A percentile compares a stretch with the other conserved stretches of the same genome.
Conservation (phyloP, 2,888 invertebrate genomes). For the Ormia ochracea region DNA sequence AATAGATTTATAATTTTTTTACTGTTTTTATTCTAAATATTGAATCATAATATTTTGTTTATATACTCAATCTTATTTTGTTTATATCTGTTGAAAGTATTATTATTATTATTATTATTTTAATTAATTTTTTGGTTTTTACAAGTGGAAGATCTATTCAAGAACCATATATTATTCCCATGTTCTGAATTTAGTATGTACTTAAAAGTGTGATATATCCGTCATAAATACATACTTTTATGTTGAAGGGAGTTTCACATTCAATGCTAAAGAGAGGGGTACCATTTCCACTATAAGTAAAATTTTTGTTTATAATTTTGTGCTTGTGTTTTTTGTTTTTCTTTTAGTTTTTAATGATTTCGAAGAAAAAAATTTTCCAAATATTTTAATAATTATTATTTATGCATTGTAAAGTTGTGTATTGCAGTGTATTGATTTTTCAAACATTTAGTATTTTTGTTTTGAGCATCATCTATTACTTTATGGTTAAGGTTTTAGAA, state of each 20-base stretch:
- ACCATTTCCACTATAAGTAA: background rate
- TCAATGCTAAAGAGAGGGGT: background rate
- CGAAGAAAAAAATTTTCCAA: background rate
- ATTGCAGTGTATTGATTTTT: background rate
- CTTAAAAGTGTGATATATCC: background rate
- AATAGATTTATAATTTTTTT: background rate
- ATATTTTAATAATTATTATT: slow-evolving; percentile 14
- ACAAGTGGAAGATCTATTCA: background rate
- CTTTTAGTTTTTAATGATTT: background rate
- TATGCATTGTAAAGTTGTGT: slow-evolving; percentile 3
- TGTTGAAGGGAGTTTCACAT: no score
- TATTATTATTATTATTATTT: slow-evolving; percentile 2
- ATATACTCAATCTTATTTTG: slow-evolving; percentile 11
- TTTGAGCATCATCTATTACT: background rate
- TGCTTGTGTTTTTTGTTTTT: slow-evolving; percentile 4
- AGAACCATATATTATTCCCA: background rate
- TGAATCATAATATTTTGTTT: slow-evolving; percentile 1
- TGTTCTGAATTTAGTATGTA: background rate
- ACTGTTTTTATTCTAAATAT: slow-evolving; percentile 31
- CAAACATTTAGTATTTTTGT: slow-evolving; percentile 25
- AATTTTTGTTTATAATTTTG: background rate
- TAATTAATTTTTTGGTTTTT: background rate
- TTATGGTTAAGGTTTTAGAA: slow-evolving; percentile 5
- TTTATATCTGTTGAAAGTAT: slow-evolving; percentile 7
- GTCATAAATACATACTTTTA: no score